These are phyloP conservation scores for Tamandua tetradactyla DNA, from an alignment of 2,797 vertebrate genomes.

Conservation along the genomic window DNA sequence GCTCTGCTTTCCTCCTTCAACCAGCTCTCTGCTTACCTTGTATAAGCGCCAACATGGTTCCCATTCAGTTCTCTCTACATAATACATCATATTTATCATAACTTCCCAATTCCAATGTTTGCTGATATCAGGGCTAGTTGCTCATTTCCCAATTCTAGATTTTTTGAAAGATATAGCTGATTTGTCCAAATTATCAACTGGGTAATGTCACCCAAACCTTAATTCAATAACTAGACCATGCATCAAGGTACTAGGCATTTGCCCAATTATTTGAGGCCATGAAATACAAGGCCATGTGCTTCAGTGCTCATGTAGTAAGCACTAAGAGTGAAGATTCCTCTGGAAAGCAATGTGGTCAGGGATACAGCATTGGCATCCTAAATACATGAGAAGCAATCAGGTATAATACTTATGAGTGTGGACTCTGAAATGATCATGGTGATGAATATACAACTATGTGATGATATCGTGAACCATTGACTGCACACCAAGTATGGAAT, in stretches of 20 bases:
- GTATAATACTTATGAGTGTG: neutral
- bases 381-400: neutral
- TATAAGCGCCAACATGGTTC: neutral
- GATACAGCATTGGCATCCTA: neutral
- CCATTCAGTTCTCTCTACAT: neutral
- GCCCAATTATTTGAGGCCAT: neutral
- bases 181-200: neutral
- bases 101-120: neutral
- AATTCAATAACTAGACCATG: neutral
- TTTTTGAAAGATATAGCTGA: neutral
- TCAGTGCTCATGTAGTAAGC: neutral
- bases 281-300: neutral
- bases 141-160: neutral
- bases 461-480: too few relatives aligned
- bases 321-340: neutral
- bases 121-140: neutral
- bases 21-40: neutral
- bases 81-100: too few relatives aligned
- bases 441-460: too few relatives aligned
- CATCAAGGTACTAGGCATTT: neutral
- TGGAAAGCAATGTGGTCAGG: neutral
- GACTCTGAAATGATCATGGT: neutral
- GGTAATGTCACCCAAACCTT: neutral
- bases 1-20: neutral
- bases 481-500: too few relatives aligned